Evolutionary conservation across 2,888 invertebrate genomes (phyloP).

Genomic region (Callinectes sapidus): DNA sequence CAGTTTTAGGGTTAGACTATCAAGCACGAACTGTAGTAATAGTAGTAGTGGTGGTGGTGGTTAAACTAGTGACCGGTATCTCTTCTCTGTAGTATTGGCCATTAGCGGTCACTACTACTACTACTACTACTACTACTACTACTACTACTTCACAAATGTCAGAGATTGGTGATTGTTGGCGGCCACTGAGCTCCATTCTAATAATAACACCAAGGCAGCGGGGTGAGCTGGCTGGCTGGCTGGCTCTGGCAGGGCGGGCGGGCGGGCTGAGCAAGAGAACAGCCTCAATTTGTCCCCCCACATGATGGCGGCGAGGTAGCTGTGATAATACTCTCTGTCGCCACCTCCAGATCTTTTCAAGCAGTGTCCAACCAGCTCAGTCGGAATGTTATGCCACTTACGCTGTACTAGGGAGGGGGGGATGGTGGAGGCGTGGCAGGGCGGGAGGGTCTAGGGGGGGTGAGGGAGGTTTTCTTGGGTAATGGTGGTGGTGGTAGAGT

Average conservation of each 20-base stretch:
- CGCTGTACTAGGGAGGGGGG: neutral
- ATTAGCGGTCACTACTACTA: neutral
- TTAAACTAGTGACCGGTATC: too few species aligned
- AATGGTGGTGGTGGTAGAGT: neutral
- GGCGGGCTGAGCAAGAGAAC: neutral
- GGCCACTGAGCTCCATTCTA: neutral
- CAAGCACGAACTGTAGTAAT: neutral
- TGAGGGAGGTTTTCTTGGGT: neutral
- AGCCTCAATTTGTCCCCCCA: neutral
- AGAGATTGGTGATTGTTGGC: neutral
- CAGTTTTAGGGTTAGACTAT: neutral
- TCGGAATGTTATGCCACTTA: neutral
- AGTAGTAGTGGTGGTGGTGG: neutral
- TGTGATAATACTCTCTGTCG: neutral
- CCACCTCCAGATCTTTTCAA: neutral
- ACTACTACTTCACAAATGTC: neutral
- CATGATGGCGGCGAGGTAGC: slow-evolving; percentile 36
- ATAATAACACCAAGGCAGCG: neutral
- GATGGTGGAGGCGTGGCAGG: neutral
- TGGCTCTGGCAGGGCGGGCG: neutral
- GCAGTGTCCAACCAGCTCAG: neutral
- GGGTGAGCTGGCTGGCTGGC: neutral
- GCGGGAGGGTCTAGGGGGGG: neutral
- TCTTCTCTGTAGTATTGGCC: too few species aligned
- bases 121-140: slow-evolving; percentile 28